Conservation (phyloP, 2,888 invertebrate species). For the Drosophila mercatorum region DNA sequence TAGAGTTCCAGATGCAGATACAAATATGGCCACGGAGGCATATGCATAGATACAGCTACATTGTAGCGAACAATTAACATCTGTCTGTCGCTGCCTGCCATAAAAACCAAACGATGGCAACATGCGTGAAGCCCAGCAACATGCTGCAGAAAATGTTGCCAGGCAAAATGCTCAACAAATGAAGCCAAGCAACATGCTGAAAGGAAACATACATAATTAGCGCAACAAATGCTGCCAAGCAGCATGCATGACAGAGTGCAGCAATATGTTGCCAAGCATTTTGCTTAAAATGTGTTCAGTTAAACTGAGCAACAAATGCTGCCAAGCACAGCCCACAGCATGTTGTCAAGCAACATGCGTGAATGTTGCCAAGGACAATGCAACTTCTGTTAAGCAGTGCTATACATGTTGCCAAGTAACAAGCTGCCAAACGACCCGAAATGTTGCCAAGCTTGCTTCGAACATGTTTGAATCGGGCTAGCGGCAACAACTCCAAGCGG, state of each 20-base stretch:
- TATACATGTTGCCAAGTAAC: conserved; percentile 50
- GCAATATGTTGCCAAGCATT: too few relatives aligned
- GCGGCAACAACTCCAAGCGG: conserved; percentile 13
- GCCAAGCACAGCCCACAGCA: neutral
- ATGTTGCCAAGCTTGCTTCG: conserved; percentile 25
- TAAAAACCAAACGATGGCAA: conserved; percentile 31
- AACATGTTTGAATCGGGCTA: conserved; percentile 37
- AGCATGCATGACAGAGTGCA: conserved; percentile 23
- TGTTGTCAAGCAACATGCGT: neutral
- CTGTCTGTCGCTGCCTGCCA: conserved; percentile 15
- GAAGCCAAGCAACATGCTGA: neutral
- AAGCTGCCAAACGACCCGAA: conserved; percentile 40
- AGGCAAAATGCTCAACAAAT: neutral
- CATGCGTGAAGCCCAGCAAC: conserved; percentile 1
- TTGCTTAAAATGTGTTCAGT: too few relatives aligned
- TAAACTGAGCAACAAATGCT: neutral
- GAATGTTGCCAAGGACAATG: neutral
- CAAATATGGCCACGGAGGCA: conserved; percentile 10
- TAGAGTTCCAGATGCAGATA: conserved; percentile 9
- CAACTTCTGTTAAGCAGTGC: neutral
- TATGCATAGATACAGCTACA: conserved; percentile 30
- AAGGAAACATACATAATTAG: too few relatives aligned
- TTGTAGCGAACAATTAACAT: conserved; percentile 58
- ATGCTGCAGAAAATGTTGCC: neutral
- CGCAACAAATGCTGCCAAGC: conserved; percentile 42